phyloP scores from a whole-genome alignment of 2,113 vertebrate genomes.

The Crotalus viridis region DNA sequence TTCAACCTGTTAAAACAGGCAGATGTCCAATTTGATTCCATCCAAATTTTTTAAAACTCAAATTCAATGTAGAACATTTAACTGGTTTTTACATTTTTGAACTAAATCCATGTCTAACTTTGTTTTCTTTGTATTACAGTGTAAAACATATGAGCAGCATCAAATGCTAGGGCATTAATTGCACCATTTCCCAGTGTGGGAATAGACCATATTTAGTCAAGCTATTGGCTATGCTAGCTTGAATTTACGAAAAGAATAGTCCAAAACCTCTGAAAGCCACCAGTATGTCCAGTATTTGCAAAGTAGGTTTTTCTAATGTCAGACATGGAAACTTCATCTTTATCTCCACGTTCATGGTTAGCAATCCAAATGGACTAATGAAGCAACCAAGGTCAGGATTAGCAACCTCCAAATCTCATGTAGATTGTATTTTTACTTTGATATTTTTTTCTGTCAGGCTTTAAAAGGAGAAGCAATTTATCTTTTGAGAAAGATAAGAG shows the following conservation, averaged over 20 bases:
- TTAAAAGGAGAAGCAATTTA: not conserved
- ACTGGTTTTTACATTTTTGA: not conserved
- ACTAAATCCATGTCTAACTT: not conserved
- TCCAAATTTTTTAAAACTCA: not conserved
- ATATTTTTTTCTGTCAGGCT: not conserved
- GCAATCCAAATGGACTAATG: not conserved
- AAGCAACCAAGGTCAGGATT: not conserved
- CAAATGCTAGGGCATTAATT: not conserved
- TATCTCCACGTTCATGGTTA: not conserved
- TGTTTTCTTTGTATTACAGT: not conserved
- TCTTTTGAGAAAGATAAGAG: not conserved
- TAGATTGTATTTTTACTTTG: not conserved
- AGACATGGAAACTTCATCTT: not conserved
- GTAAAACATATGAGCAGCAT: not conserved
- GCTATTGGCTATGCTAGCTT: not conserved
- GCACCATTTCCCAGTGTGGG: not conserved
- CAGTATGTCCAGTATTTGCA: not conserved
- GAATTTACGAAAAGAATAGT: not conserved
- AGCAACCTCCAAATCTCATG: not conserved
- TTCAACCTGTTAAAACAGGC: not conserved
- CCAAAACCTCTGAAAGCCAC: not conserved
- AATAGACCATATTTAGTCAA: not conserved
- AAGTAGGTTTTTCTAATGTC: not conserved
- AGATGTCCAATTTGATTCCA: not conserved
- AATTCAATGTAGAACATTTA: not conserved